phyloP scores from a whole-genome alignment of 2,113 vertebrate genomes.

The Corydoras sp. region DNA sequence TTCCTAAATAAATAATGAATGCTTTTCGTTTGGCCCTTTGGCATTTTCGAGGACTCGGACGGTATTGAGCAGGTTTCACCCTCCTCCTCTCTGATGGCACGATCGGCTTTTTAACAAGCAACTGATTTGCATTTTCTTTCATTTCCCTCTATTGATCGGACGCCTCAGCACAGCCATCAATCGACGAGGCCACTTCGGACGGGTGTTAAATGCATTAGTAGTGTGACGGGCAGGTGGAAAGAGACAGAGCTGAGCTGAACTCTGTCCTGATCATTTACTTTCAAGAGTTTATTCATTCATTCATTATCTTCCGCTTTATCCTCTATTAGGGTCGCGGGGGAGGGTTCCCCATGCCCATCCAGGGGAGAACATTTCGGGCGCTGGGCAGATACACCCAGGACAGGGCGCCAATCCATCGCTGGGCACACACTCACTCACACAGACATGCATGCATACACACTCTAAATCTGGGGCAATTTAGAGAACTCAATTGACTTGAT shows the following conservation, averaged over 20 bases:
- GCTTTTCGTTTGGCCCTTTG: slow-evolving; percentile 6
- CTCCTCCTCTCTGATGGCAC: slow-evolving; percentile 10
- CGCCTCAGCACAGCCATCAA: slow-evolving; percentile 56
- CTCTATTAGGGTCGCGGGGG: too few species aligned
- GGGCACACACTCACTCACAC: too few species aligned
- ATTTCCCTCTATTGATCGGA: slow-evolving; percentile 60
- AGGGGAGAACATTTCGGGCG: too few species aligned
- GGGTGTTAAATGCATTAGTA: slow-evolving; percentile 32
- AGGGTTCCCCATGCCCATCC: too few species aligned
- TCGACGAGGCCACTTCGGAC: slow-evolving; percentile 52
- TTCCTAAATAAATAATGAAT: slow-evolving; percentile 29
- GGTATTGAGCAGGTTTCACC: slow-evolving; percentile 4
- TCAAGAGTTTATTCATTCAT: too few species aligned
- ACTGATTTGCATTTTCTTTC: slow-evolving; percentile 60
- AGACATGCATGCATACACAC: too few species aligned
- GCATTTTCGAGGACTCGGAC: not conserved
- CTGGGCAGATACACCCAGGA: too few species aligned
- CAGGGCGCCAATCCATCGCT: too few species aligned
- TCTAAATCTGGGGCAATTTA: too few species aligned
- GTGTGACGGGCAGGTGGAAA: slow-evolving; percentile 4
- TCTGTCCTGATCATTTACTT: too few species aligned
- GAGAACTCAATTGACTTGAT: too few species aligned
- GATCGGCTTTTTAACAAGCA: slow-evolving; percentile 56
- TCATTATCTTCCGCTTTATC: too few species aligned
- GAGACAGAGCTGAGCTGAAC: not conserved